A percentile compares a stretch with the other conserved stretches of the same genome.
Conservation (phyloP, 2,113 vertebrate genomes). For the Lampris megalopsis region DNA sequence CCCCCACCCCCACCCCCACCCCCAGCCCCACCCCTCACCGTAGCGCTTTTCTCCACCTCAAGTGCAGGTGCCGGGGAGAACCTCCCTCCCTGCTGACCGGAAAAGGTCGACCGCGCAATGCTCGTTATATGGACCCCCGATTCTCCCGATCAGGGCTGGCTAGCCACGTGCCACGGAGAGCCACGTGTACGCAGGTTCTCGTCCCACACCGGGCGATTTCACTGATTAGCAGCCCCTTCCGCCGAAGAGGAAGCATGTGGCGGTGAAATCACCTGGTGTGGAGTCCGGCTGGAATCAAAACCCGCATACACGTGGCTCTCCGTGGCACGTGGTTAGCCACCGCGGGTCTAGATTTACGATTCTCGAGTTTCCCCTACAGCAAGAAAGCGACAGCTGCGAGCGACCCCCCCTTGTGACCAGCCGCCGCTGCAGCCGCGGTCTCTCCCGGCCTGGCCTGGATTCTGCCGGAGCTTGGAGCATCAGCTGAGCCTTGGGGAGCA, state of each 20-base stretch:
- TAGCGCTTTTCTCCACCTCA: slow-evolving; percentile 34
- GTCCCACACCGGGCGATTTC: too few species aligned
- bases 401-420: slow-evolving; percentile 30
- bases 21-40: slow-evolving; percentile 29
- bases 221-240: too few species aligned
- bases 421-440: slow-evolving; percentile 17
- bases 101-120: slow-evolving; percentile 32
- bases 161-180: too few species aligned
- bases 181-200: too few species aligned
- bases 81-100: slow-evolving; percentile 25
- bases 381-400: slow-evolving; percentile 53
- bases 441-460: slow-evolving; percentile 66
- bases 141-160: too few species aligned
- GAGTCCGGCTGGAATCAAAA: too few species aligned
- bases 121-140: slow-evolving; percentile 35
- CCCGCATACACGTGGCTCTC: too few species aligned
- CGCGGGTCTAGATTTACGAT: not conserved
- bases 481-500: slow-evolving; percentile 34
- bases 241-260: too few species aligned
- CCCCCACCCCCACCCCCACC: slow-evolving; percentile 19
- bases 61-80: slow-evolving; percentile 30
- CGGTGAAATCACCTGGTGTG: too few species aligned
- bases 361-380: slow-evolving; percentile 33
- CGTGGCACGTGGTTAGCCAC: not conserved
- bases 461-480: slow-evolving; percentile 49